Base-by-base conservation (phyloP, 2,888 invertebrate species). In the Stenotaenia linearis region DNA sequence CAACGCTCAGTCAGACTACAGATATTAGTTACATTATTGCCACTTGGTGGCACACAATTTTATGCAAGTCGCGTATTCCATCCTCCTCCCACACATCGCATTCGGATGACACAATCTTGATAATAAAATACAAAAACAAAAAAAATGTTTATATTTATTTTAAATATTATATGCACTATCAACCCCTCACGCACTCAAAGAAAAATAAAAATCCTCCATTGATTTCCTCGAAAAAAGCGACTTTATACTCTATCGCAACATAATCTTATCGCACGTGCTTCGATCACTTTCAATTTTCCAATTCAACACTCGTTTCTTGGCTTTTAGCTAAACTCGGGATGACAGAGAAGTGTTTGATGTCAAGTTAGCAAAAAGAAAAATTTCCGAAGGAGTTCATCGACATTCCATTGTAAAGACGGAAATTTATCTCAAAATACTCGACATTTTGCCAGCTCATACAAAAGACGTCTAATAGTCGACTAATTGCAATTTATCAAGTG, bases 401-500 rank as follows among this genome's bases (percentile, higher is more conserved):
- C 23, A 61, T 61, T 28, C 61, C 28, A 5, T 61, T 61, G 23
- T 45, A 45, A 61, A 28, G 10, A 2, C 2, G 1, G 28, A 28
- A 61, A 61, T 61, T 61, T 61, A 61, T 61, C 56, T 56, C 25
- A 28, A 25, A 25, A 61, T 25, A 25, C 25, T 61, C 28, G 23
- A 61, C 25, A 61, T 61, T 25, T 21, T 25, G 10, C 25, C 61
- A 61, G 45, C 61, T 61, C 61, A 28, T 61, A 61, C 61, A 61
- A 61, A 61, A 61, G 61, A 23, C 25, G 61, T 23, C 23, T 61
- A 61, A 61, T 61, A 25, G 61, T 28, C 9, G 61, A 61, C 61
- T 61, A 61, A 61, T 61, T 61, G 61, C 61, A 61, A 61, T 61
- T 61, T 61, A 61, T 45, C 61, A 61, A 61, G 61, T 25, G 61